Evolutionary conservation across 2,797 vertebrate genomes (phyloP), one percentile per base, ranked within the genome.

Genomic region (Melanotaenia boesemani): DNA sequence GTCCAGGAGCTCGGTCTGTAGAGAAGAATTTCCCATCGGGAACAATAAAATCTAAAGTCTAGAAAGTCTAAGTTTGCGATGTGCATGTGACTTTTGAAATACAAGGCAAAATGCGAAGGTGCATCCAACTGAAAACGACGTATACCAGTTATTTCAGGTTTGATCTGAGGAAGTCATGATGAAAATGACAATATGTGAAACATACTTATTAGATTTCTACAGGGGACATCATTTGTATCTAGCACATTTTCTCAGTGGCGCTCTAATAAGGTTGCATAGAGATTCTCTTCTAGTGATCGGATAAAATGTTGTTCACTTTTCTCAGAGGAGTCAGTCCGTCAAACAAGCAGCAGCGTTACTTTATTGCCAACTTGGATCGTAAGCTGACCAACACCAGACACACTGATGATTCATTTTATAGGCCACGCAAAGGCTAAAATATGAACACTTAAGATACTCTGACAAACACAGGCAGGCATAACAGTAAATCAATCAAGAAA

Each of bases 271-370:
- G 64, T 63, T 32, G 70, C 75, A 75, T 73, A 37, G 44, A 56
- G 62, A 80, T 77, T 80, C 36, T 54, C 72, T 75, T 89, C 69
- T 77, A 28, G 63, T 87, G 65, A 81, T 57, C 71, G 70, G 67
- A 76, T 83, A 82, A 79, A 86, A 82, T 80, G 67, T 81, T 84
- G 60, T 69, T 72, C 74, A 80, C 72, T 76, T 83, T 77, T 81
- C 76, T 77, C 22, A 79, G 67, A 67, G 57, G 63, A 71, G 69
- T 80, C 76, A 72, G 74, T 74, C 79, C 67, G 64, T 67, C 79
- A 84, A 86, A 81, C 74, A 80, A 67, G 67, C 73, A 66, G 74
- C 74, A 70, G 77, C 68, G 44, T 74, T 50, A 75, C 74, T 81
- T 63, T 54, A 69, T 58, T 72, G 80, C 76, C 79, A 77, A 56